Conservation (phyloP, 2,888 invertebrate genomes). For the Pandemis corylana region DNA sequence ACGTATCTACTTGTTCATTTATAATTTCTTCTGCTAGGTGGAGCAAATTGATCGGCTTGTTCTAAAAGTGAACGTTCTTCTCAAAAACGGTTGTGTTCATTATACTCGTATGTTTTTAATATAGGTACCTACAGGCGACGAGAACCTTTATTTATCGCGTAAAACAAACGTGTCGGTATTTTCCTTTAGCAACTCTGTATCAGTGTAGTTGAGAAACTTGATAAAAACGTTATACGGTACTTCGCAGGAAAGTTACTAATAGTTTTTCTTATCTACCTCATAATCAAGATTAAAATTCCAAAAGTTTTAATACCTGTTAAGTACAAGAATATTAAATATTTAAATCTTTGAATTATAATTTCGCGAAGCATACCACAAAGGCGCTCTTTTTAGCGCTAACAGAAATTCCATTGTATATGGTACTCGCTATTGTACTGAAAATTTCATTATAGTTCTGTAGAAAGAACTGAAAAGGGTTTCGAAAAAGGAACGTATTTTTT, state of each 20-base stretch:
- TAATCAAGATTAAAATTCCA: neutral
- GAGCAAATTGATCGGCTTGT: neutral
- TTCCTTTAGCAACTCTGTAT: slow-evolving; percentile 63
- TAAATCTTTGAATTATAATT: no score
- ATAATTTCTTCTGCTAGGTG: no score
- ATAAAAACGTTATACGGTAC: slow-evolving; percentile 62
- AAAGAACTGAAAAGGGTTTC: no score
- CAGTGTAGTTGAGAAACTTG: slow-evolving; percentile 56
- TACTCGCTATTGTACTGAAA: no score
- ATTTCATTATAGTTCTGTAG: no score
- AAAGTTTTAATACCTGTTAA: no score
- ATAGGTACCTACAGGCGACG: neutral
- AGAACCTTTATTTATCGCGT: slow-evolving; percentile 44
- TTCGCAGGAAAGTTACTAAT: slow-evolving; percentile 28
- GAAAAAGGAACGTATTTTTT: no score
- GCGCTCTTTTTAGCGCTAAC: no score
- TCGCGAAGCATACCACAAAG: no score
- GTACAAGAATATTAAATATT: no score
- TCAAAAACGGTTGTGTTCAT: neutral
- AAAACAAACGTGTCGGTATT: slow-evolving; percentile 60
- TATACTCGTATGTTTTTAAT: neutral
- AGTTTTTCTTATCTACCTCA: neutral
- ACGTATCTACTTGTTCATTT: no score
- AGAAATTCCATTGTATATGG: no score
- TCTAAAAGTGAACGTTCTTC: neutral